Evolutionary conservation across 2,113 vertebrate species (phyloP), one percentile per base, ranked within the genome.

Genomic region (Protomyctophum bolini): DNA sequence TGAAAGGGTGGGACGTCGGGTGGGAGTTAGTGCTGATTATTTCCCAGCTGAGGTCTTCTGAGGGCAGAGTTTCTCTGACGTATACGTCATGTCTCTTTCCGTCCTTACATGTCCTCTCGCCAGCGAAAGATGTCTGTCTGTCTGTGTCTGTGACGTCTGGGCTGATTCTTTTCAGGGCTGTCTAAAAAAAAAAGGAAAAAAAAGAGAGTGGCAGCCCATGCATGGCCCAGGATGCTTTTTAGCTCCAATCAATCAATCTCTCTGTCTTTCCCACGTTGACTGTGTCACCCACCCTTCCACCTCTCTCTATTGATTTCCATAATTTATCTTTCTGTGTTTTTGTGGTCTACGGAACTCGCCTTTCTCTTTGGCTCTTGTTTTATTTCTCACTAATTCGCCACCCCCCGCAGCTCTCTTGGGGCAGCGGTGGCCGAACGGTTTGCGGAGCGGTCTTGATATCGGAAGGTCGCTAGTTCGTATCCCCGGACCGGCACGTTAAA

Each of bases 31-130:
- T 55, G 61, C 4, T 46, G 56, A 62, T 66, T 58, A 70, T 61
- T 57, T 62, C 57, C 59, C 57, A 14, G 66, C 60, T 62, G 41
- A 73, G 45, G 61, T 63, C 48, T 63, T 51, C 59, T 68, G 56
- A 65, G 66, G 58, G 10, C 58, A 60, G 28, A 15, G 14, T 60
- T 45, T 45, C 58, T n/a, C 29, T 15, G 21, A 21, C 21, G 21
- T 21, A 10, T 21, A 10, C 59, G 7, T 2, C 45, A 11, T 14
- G 41, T 54, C 10, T 1, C 9, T 54, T 10, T 54, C 51, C 12
- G 7, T 52, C 51, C n/a, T 12, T 54, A 10, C n/a, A 10, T 54
- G 10, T 54, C 51, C 33, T 3, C 51, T 3, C 51, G 33, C 10
- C 51, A 12, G 51, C 5, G n/a, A 5, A 54, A 54, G 10, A 54